Evolutionary conservation across 2,113 vertebrate species (phyloP).

Genomic region (Ursus arctos): DNA sequence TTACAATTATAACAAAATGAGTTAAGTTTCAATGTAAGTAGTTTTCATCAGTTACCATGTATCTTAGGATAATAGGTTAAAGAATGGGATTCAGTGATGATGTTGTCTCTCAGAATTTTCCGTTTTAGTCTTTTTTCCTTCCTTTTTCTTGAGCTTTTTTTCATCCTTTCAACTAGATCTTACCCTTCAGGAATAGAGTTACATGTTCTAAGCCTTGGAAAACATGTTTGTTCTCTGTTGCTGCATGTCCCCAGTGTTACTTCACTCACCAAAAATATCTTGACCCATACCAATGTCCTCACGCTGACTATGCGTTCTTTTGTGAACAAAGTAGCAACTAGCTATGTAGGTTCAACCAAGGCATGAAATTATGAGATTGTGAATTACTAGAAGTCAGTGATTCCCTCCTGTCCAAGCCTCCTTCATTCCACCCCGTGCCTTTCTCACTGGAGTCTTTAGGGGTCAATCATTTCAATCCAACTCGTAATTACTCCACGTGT

Average conservation of each 20-base stretch:
- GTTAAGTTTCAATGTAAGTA: background rate
- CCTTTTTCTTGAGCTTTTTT: background rate
- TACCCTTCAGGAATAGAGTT: background rate
- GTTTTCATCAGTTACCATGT: background rate
- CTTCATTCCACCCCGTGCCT: background rate
- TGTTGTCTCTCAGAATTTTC: background rate
- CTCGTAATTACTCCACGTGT: background rate
- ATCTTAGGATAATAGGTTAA: background rate
- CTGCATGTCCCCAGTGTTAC: background rate
- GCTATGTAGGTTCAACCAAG: background rate
- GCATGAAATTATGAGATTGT: rapidly evolving
- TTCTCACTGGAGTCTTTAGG: background rate
- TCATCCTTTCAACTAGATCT: background rate
- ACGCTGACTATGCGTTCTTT: background rate
- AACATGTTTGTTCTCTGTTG: background rate
- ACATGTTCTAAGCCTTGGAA: background rate
- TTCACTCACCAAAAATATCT: background rate
- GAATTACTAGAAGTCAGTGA: background rate
- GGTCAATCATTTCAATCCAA: background rate
- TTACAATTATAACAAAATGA: background rate
- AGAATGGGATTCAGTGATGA: background rate
- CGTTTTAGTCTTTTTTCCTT: background rate
- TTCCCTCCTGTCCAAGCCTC: background rate
- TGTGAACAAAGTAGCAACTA: background rate
- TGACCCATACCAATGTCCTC: no score